Evolutionary conservation across 2,888 invertebrate genomes (phyloP), one percentile per base, ranked within the genome.

Genomic region (Ceriagrion tenellum): DNA sequence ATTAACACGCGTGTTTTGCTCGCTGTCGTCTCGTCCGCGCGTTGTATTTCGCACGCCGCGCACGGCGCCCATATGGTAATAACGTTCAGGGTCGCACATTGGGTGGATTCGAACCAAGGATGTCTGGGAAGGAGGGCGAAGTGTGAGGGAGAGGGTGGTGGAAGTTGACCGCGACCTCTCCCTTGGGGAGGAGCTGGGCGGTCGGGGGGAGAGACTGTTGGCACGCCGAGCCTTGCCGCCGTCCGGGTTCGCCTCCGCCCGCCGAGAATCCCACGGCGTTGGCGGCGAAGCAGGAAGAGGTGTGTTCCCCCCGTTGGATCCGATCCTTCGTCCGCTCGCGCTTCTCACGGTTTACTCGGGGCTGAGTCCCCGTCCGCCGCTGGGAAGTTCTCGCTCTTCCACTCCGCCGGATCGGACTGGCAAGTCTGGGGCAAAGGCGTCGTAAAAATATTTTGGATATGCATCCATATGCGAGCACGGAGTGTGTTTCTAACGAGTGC

Each of bases 341-440:
- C 59, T 63, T 91, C 91, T 91, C 91, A 91, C 91, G 91, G 26
- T 59, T 47, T 47, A 30, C 55, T 63, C 40, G 63, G 35, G 40
- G 47, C 47, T 18, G 63, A 63, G 40, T 23, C 63, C 10, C 12
- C 30, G 30, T 35, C 35, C 81, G 35, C 35, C 35, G 69, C 69
- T 35, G 81, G 81, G 81, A 35, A 35, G 81, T 16, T 35, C 30
- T 16, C n/a, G 26, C 69, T n/a, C 26, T 69, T 23, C n/a, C n/a
- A n/a, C 35, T 35, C 30, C 35, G 81, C 81, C 35, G 4, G 81
- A n/a, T 30, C 59, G 90, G 16, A 91, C 88, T 16, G 1, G 18
- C 26, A 16, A 89, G n/a, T 40, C n/a, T 63, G 63, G 93, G 26
- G 26, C n/a, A 56, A 47, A 93, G 55, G 13, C 93, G 69, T 69